phyloP scores from a whole-genome alignment of 2,888 invertebrate species.

The Rutpela maculata region DNA sequence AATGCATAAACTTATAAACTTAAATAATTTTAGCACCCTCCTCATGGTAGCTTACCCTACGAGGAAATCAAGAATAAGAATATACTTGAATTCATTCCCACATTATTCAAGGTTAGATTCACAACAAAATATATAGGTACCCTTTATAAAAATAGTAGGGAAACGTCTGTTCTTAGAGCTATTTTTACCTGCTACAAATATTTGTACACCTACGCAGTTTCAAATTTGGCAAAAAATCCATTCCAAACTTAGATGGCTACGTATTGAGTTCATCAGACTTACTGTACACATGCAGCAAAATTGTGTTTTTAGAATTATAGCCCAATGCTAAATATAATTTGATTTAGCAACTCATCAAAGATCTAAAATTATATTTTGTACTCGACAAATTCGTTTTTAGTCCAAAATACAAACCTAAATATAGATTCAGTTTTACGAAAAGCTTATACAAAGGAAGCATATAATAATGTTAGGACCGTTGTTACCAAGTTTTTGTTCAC shows the following conservation, averaged over 20 bases:
- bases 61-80: background rate
- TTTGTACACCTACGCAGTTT: slow-evolving; percentile 33
- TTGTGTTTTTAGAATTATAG: background rate
- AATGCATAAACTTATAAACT: no score
- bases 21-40: no score
- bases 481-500: no score
- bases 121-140: background rate
- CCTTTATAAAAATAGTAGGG: slow-evolving; percentile 28
- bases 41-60: no score
- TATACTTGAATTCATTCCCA: slow-evolving; percentile 20
- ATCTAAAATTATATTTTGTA: background rate
- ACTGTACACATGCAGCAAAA: background rate
- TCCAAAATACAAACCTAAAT: background rate
- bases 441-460: background rate
- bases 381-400: background rate
- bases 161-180: slow-evolving; percentile 10
- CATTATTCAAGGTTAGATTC: slow-evolving; percentile 17
- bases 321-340: background rate
- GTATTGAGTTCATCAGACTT: slow-evolving; percentile 5
- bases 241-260: slow-evolving; percentile 10
- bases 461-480: no score
- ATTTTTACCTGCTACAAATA: slow-evolving; percentile 38
- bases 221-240: slow-evolving; percentile 22
- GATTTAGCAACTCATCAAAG: background rate
- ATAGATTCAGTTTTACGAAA: background rate